These are phyloP conservation scores for Merluccius polli DNA, from an alignment of 2,797 vertebrate genomes.

Conservation along the genomic window DNA sequence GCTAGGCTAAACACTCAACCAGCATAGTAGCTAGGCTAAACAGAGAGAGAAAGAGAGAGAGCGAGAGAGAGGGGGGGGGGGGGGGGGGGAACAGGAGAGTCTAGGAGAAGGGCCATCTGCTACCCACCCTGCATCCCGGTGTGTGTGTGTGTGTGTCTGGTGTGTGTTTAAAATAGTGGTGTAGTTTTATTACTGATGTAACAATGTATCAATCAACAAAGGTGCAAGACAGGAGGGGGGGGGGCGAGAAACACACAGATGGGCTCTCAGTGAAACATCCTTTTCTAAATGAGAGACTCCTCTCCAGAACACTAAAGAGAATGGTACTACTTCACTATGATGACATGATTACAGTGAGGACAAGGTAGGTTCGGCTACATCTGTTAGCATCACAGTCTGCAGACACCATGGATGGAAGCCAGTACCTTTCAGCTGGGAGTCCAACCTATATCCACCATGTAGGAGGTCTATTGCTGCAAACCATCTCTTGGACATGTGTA, in stretches of 20 bases:
- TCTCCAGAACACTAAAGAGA: not conserved
- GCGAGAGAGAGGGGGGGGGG: not conserved
- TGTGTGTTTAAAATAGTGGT: not conserved
- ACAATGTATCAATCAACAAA: too few species aligned
- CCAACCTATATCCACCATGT: too few species aligned
- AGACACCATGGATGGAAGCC: not conserved
- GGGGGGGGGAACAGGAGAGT: not conserved
- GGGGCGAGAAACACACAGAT: too few species aligned
- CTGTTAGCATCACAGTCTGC: not conserved
- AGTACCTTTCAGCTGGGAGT: not conserved
- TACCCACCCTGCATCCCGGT: conserved; percentile 1
- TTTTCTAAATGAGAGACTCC: not conserved
- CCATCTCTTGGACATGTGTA: not conserved
- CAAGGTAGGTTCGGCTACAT: not conserved
- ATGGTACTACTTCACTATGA: not conserved
- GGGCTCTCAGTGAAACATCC: not conserved
- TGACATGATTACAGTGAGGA: not conserved
- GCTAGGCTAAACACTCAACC: too few species aligned
- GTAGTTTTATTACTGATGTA: too few species aligned
- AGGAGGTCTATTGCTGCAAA: not conserved
- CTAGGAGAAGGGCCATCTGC: conserved; percentile 15
- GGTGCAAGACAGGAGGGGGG: too few species aligned
- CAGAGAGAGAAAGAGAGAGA: not conserved
- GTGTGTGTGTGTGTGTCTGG: not conserved
- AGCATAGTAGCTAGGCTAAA: too few species aligned